Percentiles rank a stretch among this genome's conserved stretches.
phyloP scores from a whole-genome alignment of 2,113 vertebrate species.

The Butorides virescens region DNA sequence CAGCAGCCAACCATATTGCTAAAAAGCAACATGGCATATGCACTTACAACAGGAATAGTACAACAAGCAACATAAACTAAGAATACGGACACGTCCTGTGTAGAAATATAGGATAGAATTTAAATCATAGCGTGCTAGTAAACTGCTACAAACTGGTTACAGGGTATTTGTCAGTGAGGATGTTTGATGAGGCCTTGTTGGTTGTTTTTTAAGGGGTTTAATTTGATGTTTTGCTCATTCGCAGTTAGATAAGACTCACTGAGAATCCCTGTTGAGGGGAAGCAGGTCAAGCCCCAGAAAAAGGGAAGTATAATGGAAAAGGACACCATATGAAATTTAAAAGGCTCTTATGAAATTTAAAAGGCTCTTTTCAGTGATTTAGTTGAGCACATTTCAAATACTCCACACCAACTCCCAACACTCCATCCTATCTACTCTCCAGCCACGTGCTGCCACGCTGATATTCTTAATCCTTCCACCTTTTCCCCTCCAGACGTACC shows the following conservation, averaged over 20 bases:
- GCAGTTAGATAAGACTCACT: neutral
- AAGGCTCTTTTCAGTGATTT: neutral
- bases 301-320: neutral
- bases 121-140: neutral
- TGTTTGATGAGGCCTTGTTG: neutral
- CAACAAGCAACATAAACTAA: neutral
- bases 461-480: neutral
- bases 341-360: neutral
- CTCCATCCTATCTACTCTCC: neutral
- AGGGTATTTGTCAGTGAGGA: neutral
- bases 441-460: neutral
- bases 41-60: neutral
- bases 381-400: neutral
- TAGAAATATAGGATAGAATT: neutral
- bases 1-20: neutral
- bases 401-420: neutral
- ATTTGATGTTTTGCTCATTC: neutral
- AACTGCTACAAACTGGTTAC: neutral
- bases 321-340: neutral
- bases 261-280: neutral
- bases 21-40: neutral
- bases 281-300: neutral
- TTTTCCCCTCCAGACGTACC: conserved; percentile 71
- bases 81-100: neutral
- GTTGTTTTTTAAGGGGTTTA: neutral